Percentiles rank a stretch among this genome's conserved stretches.
These are phyloP conservation scores for Epicauta chinensis DNA, from an alignment of 1,140 invertebrate species.

Conservation along the genomic window DNA sequence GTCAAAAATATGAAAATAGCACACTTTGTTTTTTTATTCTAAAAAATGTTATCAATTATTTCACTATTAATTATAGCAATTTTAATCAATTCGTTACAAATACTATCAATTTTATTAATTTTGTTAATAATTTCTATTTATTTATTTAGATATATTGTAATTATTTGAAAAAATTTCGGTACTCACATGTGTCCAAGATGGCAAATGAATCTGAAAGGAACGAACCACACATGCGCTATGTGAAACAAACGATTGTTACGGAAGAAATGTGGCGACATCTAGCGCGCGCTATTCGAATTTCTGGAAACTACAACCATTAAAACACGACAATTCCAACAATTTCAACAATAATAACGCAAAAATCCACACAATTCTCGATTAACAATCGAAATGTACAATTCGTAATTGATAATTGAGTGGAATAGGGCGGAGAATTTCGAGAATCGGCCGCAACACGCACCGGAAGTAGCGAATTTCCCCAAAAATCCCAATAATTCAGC, in stretches of 20 bases:
- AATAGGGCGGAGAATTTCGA: too few relatives aligned
- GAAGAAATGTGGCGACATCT: constrained; percentile 7
- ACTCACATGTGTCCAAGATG: constrained; percentile 61
- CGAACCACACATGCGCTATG: constrained; percentile 22
- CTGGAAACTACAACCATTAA: too few relatives aligned
- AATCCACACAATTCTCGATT: too few relatives aligned
- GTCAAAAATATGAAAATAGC: not conserved
- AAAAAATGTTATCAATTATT: not conserved
- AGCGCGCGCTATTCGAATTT: constrained; percentile 6
- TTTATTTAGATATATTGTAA: not conserved
- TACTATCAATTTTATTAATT: not conserved
- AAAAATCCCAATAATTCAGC: too few relatives aligned
- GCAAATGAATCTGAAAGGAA: constrained; percentile 54
- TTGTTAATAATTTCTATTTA: not conserved
- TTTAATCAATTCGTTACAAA: not conserved
- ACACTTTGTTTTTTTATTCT: not conserved
- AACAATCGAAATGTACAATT: too few relatives aligned
- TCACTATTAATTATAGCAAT: not conserved
- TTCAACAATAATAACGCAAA: too few relatives aligned
- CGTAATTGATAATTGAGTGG: too few relatives aligned
- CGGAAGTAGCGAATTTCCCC: too few relatives aligned
- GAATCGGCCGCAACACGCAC: too few relatives aligned
- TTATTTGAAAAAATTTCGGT: constrained; percentile 26
- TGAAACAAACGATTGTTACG: constrained; percentile 16
- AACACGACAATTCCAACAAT: too few relatives aligned